A percentile compares a stretch with the other conserved stretches of the same genome.
Evolutionary conservation across 2,113 vertebrate species (phyloP).

Genomic region (Trichomycterus rosablanca): DNA sequence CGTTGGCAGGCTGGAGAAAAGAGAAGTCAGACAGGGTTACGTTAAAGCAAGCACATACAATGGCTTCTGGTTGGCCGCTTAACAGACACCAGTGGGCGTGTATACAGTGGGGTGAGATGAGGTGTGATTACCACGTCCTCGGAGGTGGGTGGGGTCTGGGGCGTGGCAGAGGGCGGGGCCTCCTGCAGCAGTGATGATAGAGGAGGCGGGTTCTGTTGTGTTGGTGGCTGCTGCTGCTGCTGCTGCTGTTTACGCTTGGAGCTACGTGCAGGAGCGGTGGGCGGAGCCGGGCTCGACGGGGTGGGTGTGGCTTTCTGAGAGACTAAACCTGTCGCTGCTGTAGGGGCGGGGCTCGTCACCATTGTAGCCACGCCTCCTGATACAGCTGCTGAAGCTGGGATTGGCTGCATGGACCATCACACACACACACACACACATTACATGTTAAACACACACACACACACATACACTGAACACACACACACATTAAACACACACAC

Average conservation of each 20-base stretch:
- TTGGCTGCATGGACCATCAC: slow-evolving; percentile 45
- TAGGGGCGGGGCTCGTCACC: slow-evolving; percentile 43
- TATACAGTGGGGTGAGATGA: slow-evolving; percentile 21
- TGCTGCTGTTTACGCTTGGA: slow-evolving; percentile 57
- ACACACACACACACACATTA: too few species aligned
- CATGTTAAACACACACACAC: slow-evolving; percentile 13
- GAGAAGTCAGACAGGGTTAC: background rate
- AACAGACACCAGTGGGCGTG: background rate
- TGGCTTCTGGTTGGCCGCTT: too few species aligned
- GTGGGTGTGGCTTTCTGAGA: slow-evolving; percentile 50
- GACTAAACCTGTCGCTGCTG: slow-evolving; percentile 35
- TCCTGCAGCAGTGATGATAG: slow-evolving; percentile 42
- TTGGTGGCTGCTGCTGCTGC: slow-evolving; percentile 37
- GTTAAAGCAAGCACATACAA: too few species aligned
- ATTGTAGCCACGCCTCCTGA: slow-evolving; percentile 38
- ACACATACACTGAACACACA: background rate
- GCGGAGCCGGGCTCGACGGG: slow-evolving; percentile 65
- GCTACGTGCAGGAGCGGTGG: slow-evolving; percentile 63
- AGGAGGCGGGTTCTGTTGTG: too few species aligned
- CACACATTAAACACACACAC: background rate
- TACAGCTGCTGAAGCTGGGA: slow-evolving; percentile 22
- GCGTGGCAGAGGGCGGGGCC: slow-evolving; percentile 18
- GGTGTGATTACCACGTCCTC: slow-evolving; percentile 43
- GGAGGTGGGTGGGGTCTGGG: slow-evolving; percentile 28
- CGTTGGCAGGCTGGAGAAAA: slow-evolving; percentile 34